These are phyloP conservation scores for Premnoplex brunnescens DNA, from an alignment of 2,797 vertebrate genomes.

Conservation along the genomic window DNA sequence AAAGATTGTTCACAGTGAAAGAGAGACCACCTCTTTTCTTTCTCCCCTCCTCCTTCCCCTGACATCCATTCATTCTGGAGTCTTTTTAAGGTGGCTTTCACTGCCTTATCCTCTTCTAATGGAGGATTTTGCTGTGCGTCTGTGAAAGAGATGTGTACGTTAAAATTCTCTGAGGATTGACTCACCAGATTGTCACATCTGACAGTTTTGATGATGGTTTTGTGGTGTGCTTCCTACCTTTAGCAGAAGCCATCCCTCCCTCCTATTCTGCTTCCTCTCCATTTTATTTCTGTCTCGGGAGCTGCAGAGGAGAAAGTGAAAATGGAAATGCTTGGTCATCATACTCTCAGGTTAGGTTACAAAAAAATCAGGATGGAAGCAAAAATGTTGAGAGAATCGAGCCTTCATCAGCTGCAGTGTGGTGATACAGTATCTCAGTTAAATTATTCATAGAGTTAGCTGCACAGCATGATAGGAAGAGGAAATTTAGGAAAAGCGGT, in stretches of 20 bases:
- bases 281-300: not conserved
- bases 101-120: not conserved
- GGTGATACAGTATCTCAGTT: not conserved
- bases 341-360: not conserved
- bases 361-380: not conserved
- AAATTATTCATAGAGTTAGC: not conserved
- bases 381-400: not conserved
- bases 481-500: not conserved
- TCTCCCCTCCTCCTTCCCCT: not conserved
- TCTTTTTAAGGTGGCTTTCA: conserved; percentile 28
- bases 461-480: not conserved
- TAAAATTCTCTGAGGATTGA: not conserved
- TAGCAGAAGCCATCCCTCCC: not conserved
- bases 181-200: not conserved
- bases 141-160: not conserved
- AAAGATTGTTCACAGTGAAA: not conserved
- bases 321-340: conserved; percentile 37
- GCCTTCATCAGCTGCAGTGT: not conserved
- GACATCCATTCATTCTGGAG: not conserved
- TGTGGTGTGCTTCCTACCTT: not conserved
- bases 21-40: not conserved
- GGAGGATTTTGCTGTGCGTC: not conserved
- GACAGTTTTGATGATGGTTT: not conserved
- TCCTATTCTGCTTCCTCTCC: not conserved
- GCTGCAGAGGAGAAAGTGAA: conserved; percentile 5